Conservation (phyloP, 2,113 vertebrate genomes). For the Rallus limicola region DNA sequence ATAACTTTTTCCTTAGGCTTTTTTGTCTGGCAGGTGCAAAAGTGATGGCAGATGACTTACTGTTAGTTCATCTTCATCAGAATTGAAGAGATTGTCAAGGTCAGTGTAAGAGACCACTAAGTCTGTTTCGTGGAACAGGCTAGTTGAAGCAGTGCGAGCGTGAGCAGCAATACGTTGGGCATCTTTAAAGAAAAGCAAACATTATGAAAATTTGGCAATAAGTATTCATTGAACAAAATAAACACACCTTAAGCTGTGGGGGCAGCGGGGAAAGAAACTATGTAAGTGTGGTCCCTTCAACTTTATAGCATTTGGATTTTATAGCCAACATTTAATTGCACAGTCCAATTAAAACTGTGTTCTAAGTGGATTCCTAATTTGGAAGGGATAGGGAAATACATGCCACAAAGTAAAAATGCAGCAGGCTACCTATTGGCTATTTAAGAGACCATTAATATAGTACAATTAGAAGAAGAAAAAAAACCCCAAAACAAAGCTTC, state of each 20-base stretch:
- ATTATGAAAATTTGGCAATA: neutral
- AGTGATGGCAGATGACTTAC: constrained; percentile 67
- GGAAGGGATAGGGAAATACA: neutral
- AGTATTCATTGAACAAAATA: neutral
- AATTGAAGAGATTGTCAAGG: constrained; percentile 99
- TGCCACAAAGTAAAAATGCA: neutral
- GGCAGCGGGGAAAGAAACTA: rapidly evolving
- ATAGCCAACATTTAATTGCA: neutral
- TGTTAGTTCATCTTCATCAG: constrained; percentile 94
- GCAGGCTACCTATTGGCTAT: neutral
- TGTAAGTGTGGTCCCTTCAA: neutral
- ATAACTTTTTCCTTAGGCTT: neutral
- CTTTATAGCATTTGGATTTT: neutral
- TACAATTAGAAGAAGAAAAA: neutral
- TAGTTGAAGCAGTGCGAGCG: constrained; percentile 89
- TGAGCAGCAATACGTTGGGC: constrained; percentile 85
- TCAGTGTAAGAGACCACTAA: constrained; percentile 95
- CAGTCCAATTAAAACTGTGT: neutral
- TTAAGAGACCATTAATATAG: neutral
- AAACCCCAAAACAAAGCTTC: neutral
- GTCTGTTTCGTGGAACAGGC: constrained; percentile 94
- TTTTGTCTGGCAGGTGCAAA: neutral
- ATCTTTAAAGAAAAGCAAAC: constrained; percentile 71
- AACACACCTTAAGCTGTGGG: neutral
- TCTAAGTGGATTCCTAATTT: neutral